These are phyloP conservation scores for Hydrolagus colliei DNA, from an alignment of 2,797 vertebrate species.

Conservation along the genomic window DNA sequence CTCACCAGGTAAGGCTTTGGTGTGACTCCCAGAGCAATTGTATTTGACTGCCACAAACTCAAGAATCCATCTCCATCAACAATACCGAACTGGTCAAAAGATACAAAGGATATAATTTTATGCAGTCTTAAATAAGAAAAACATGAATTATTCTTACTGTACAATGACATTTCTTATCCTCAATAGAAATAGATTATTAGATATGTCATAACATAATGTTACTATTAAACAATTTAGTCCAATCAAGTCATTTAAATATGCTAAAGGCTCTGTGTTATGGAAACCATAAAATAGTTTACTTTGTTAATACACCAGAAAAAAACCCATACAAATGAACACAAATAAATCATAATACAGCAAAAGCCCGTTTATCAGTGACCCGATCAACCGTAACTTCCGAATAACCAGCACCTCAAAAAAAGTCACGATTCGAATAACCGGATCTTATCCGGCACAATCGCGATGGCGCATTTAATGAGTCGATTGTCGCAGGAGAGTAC, in stretches of 20 bases:
- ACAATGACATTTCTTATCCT: not conserved
- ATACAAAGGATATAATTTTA: not conserved
- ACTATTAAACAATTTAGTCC: not conserved
- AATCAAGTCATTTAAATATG: not conserved
- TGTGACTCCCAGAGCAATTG: conserved; percentile 63
- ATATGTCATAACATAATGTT: not conserved
- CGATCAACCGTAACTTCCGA: too few relatives aligned
- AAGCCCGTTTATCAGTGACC: too few relatives aligned
- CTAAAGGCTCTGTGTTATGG: not conserved
- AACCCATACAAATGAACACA: too few relatives aligned
- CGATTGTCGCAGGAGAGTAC: too few relatives aligned
- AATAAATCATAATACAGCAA: too few relatives aligned
- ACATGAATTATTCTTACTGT: not conserved
- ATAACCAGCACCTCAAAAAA: too few relatives aligned
- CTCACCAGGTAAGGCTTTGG: conserved; percentile 90
- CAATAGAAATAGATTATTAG: not conserved
- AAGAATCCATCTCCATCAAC: conserved; percentile 89
- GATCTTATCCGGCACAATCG: too few relatives aligned
- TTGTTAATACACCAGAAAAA: too few relatives aligned
- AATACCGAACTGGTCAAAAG: conserved; percentile 76
- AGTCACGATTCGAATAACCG: too few relatives aligned
- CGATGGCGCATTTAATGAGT: too few relatives aligned
- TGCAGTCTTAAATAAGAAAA: not conserved
- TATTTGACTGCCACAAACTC: conserved; percentile 94
- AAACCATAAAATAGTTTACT: too few relatives aligned